Conservation (phyloP, 2,888 invertebrate species). For the Drosophila planitibia region DNA sequence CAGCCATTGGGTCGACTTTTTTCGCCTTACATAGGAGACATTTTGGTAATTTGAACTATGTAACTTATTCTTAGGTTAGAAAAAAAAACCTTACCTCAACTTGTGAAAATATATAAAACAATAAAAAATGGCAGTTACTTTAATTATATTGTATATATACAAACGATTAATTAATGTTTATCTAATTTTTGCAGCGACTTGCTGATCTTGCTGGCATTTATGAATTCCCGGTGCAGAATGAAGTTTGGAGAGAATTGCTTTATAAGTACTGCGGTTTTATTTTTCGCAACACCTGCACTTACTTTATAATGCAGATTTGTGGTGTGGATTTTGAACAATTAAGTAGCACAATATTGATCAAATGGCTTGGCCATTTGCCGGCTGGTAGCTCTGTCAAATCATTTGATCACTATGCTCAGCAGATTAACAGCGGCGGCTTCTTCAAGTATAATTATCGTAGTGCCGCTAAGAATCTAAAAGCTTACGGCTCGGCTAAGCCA, state of each 20-base stretch:
- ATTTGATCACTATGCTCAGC: slow-evolving; percentile 87
- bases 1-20: slow-evolving; percentile 64
- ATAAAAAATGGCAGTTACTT: background rate
- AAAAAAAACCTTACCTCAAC: background rate
- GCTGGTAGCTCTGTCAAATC: slow-evolving; percentile 87
- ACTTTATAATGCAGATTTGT: slow-evolving; percentile 86
- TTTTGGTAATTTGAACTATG: slow-evolving; percentile 19
- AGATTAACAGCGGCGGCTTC: slow-evolving; percentile 76
- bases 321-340: slow-evolving; percentile 85
- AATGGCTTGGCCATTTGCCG: slow-evolving; percentile 87
- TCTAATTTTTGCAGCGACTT: slow-evolving; percentile 18
- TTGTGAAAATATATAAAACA: background rate
- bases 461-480: slow-evolving; percentile 56
- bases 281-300: slow-evolving; percentile 54
- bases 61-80: background rate
- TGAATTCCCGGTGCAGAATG: slow-evolving; percentile 58
- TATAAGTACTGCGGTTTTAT: slow-evolving; percentile 43
- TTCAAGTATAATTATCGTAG: slow-evolving; percentile 86
- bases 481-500: slow-evolving; percentile 45
- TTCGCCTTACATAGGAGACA: background rate
- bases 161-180: background rate
- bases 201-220: slow-evolving; percentile 29
- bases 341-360: slow-evolving; percentile 86
- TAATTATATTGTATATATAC: slow-evolving; percentile 10
- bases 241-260: slow-evolving; percentile 26